These are phyloP conservation scores for Delia radicum DNA, from an alignment of 1,140 invertebrate genomes.

Conservation along the genomic window DNA sequence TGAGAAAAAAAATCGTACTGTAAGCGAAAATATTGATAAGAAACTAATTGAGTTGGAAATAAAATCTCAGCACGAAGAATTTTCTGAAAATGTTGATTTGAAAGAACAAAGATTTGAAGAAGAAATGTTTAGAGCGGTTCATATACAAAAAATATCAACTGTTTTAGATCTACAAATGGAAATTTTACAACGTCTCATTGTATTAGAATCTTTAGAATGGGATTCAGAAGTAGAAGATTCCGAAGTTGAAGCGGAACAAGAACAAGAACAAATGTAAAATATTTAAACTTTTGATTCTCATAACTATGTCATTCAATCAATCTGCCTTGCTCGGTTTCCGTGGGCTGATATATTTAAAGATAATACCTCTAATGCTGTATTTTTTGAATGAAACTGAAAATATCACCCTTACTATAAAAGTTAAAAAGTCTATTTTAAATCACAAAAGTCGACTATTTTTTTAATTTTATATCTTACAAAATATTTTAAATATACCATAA, in stretches of 20 bases:
- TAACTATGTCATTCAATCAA: too few relatives aligned
- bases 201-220: not conserved
- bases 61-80: not conserved
- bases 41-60: not conserved
- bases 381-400: too few relatives aligned
- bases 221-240: not conserved
- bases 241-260: not conserved
- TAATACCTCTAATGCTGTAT: too few relatives aligned
- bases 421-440: too few relatives aligned
- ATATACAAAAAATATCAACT: not conserved
- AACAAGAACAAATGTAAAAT: not conserved
- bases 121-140: not conserved
- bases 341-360: too few relatives aligned
- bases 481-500: too few relatives aligned
- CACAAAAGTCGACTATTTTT: too few relatives aligned
- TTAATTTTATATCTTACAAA: too few relatives aligned
- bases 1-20: not conserved
- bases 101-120: not conserved
- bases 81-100: not conserved
- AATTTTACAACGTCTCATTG: not conserved
- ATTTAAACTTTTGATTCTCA: too few relatives aligned
- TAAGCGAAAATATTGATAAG: not conserved
- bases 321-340: too few relatives aligned
- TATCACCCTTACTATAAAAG: too few relatives aligned
- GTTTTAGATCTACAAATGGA: slow-evolving; percentile 4